These are phyloP conservation scores for Aradus depressus DNA, from an alignment of 2,888 invertebrate genomes.

Conservation along the genomic window DNA sequence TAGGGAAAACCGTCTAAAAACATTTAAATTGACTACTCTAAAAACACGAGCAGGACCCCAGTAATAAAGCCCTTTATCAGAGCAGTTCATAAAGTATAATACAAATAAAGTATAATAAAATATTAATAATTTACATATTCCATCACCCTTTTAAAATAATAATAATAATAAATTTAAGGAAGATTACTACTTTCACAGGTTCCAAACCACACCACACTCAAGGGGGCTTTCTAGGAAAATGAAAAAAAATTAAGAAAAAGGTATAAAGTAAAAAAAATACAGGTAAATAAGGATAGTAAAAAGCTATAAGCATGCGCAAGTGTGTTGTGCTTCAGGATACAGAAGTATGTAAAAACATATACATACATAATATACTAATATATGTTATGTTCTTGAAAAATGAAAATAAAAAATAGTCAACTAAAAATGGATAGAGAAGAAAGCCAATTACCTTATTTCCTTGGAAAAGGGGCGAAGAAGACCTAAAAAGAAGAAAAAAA, in stretches of 20 bases:
- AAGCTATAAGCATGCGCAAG: slow-evolving; percentile 8
- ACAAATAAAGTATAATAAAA: too few species aligned
- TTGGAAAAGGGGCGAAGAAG: slow-evolving; percentile 24
- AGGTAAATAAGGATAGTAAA: neutral
- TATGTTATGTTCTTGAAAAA: too few species aligned
- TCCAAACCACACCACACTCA: neutral
- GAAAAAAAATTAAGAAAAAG: neutral
- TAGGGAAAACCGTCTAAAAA: too few species aligned
- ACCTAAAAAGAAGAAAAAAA: slow-evolving; percentile 23
- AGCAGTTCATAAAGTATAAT: too few species aligned
- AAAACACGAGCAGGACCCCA: too few species aligned
- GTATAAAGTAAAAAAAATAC: neutral
- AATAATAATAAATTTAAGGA: too few species aligned
- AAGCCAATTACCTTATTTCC: slow-evolving; percentile 23
- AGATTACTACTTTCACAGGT: too few species aligned
- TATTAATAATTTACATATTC: too few species aligned
- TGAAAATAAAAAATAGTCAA: neutral
- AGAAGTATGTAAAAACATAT: neutral
- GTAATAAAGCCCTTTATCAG: too few species aligned
- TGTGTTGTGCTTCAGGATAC: slow-evolving; percentile 7
- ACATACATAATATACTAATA: too few species aligned
- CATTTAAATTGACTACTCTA: too few species aligned
- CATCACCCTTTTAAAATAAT: too few species aligned
- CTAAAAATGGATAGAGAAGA: slow-evolving; percentile 8
- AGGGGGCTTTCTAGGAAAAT: neutral